Base-by-base conservation (phyloP, 2,113 vertebrate species). In the Corynorhinus townsendii region DNA sequence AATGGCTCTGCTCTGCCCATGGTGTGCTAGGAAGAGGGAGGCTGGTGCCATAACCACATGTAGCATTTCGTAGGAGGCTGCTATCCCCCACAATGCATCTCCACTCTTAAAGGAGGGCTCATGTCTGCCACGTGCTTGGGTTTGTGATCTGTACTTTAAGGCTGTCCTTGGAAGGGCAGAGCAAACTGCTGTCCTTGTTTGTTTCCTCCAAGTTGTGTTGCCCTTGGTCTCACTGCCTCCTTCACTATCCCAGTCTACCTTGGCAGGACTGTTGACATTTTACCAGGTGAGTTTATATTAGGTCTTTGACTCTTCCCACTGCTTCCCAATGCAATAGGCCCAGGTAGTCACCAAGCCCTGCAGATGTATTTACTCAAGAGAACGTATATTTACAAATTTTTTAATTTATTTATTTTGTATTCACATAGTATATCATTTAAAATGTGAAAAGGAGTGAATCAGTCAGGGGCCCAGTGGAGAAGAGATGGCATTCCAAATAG, bases 401-500 rank as follows among this genome's bases (percentile, higher is more conserved):
- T 40, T 69, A 38, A 69, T 75, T 22, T 75, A 43, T 56, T 79
- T 75, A 56, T 45, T 81, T 96, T 86, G 24, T 76, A 66, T 64
- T 94, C 35, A 64, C 20, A 11, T n/a, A 89, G 54, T 66, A n/a
- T 30, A 38, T 89, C 81, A 66, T 86, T 83, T 24, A 84, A 84
- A 92, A 68, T 92, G 30, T 75, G 4, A n/a, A 87, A 76, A 88
- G 33, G 15, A 52, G 35, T 75, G 26, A 64, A 22, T 26, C 10
- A 47, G 1, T 22, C 4, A 43, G 69, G n/a, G 24, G 15, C 40
- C 12, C 38, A 89, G 3, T 26, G 75, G 38, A 22, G 33, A 93
- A 81, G 24, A 90, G 56, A 83, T 95, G n/a, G 28, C 28, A 56
- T 75, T 89, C 17, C 72, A 62, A 82, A 33, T 72, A 86, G 30